phyloP scores from a whole-genome alignment of 1,140 invertebrate genomes.

The Zaprionus nigranus region DNA sequence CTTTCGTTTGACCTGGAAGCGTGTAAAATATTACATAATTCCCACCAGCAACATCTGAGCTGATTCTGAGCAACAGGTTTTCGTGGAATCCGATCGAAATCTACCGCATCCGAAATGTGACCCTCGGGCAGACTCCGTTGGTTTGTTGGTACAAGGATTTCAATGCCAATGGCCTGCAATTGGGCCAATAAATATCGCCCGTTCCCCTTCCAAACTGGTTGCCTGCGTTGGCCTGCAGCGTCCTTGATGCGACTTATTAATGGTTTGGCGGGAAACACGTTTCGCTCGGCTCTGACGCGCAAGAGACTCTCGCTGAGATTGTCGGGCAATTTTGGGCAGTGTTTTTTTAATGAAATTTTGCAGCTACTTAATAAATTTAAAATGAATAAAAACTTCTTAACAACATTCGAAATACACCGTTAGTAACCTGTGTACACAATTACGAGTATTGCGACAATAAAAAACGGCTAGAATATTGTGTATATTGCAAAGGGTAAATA shows the following conservation, averaged over 20 bases:
- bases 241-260: constrained; percentile 77
- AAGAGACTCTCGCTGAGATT: neutral
- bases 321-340: neutral
- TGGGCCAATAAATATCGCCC: constrained; percentile 67
- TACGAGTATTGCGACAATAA: constrained; percentile 14
- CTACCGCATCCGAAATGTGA: constrained; percentile 41
- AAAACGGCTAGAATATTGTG: constrained; percentile 25
- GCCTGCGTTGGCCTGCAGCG: constrained; percentile 51
- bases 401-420: constrained; percentile 25
- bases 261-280: constrained; percentile 65
- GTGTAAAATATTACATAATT: constrained; percentile 68
- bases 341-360: constrained; percentile 37
- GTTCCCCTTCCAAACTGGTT: constrained; percentile 60
- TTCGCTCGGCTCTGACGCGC: constrained; percentile 31
- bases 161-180: constrained; percentile 79
- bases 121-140: constrained; percentile 46
- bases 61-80: constrained; percentile 73
- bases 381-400: constrained; percentile 25
- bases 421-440: constrained; percentile 33
- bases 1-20: constrained; percentile 41
- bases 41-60: neutral
- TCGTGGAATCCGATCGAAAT: constrained; percentile 40
- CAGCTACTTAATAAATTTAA: constrained; percentile 52
- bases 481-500: neutral
- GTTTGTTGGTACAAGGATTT: constrained; percentile 61